Conservation (phyloP, 2,797 vertebrate genomes). For the Discoglossus pictus region DNA sequence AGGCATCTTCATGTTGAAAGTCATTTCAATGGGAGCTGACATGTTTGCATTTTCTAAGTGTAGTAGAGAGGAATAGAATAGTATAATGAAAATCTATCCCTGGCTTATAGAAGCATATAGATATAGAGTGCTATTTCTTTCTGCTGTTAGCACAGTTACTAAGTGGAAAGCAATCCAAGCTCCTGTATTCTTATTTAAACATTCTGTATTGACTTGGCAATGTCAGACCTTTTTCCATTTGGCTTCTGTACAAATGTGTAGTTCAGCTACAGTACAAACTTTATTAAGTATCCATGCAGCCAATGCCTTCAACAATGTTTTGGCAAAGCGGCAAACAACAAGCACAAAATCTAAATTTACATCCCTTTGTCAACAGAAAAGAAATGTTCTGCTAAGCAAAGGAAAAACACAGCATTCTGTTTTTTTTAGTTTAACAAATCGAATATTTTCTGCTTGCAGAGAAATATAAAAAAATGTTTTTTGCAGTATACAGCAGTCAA, state of each 20-base stretch:
- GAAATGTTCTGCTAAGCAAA: slow-evolving; percentile 12
- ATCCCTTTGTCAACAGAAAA: slow-evolving; percentile 39
- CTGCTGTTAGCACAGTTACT: slow-evolving; percentile 16
- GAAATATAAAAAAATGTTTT: slow-evolving; percentile 15
- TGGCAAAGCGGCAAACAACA: slow-evolving; percentile 10
- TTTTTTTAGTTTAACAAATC: slow-evolving; percentile 7
- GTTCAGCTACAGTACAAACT: slow-evolving; percentile 32
- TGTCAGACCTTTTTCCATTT: slow-evolving; percentile 9
- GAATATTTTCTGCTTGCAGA: slow-evolving; percentile 15
- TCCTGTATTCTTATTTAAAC: slow-evolving; percentile 33
- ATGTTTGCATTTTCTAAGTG: background rate
- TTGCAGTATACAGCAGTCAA: slow-evolving; percentile 4
- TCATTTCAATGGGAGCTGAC: too few relatives aligned
- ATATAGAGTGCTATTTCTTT: slow-evolving; percentile 11
- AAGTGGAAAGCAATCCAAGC: background rate
- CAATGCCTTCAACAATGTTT: slow-evolving; percentile 8
- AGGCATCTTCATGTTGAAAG: too few relatives aligned
- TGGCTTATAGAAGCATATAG: background rate
- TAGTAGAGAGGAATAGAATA: background rate
- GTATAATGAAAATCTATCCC: slow-evolving; percentile 3
- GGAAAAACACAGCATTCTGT: slow-evolving; percentile 15
- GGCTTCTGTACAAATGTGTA: slow-evolving; percentile 12
- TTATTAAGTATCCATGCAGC: slow-evolving; percentile 18
- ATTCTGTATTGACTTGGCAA: slow-evolving; percentile 26
- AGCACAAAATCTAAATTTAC: slow-evolving; percentile 17